phyloP scores from a whole-genome alignment of 1,140 invertebrate genomes.

The Scaptomyza hsui region DNA sequence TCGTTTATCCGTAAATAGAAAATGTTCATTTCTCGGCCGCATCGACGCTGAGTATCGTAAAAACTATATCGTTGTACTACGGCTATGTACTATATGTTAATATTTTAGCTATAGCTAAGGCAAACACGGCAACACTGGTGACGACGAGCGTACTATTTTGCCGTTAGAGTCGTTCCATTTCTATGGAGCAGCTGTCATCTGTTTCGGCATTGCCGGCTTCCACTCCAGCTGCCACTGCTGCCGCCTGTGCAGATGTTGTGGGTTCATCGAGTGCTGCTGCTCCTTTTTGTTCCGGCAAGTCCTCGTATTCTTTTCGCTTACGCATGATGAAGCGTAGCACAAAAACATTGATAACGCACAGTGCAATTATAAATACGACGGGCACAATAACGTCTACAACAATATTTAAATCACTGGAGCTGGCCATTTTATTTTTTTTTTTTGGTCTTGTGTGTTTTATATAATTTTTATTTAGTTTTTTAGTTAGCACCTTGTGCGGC shows the following conservation, averaged over 20 bases:
- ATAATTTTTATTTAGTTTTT: constrained; percentile 41
- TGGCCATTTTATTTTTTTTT: constrained; percentile 26
- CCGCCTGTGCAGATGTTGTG: constrained; percentile 17
- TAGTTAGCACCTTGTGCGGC: background rate
- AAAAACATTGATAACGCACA: constrained; percentile 62
- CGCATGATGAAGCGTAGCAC: constrained; percentile 59
- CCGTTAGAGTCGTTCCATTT: constrained; percentile 68
- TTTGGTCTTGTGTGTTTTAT: constrained; percentile 44
- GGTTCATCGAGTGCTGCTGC: constrained; percentile 17
- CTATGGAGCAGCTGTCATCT: constrained; percentile 53
- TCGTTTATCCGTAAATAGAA: constrained; percentile 1
- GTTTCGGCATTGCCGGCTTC: background rate
- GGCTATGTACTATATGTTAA: background rate
- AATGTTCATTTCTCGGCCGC: background rate
- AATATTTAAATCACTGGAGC: constrained; percentile 53
- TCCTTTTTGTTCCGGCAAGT: constrained; percentile 10
- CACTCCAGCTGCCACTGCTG: constrained; percentile 1
- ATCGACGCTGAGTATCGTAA: constrained; percentile 19
- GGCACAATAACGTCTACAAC: constrained; percentile 66
- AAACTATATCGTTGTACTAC: constrained; percentile 6
- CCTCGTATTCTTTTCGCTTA: constrained; percentile 49
- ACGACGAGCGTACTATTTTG: background rate
- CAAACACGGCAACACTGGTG: background rate
- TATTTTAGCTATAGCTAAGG: background rate
- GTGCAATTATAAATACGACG: constrained; percentile 34